Evolutionary conservation across 2,888 invertebrate species (phyloP).

Genomic region (Acanthococcus lagerstroemiae): DNA sequence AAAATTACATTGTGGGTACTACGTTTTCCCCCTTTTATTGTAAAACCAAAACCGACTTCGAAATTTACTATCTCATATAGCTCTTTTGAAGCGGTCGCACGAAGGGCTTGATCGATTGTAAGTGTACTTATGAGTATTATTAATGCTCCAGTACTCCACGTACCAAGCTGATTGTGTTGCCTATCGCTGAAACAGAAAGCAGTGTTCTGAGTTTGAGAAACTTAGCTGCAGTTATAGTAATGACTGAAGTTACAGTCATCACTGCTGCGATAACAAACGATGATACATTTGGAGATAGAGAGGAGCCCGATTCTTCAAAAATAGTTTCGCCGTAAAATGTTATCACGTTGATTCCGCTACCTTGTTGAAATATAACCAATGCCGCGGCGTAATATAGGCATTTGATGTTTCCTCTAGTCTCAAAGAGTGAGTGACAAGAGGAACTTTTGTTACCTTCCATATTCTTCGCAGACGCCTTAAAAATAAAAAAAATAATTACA

Average conservation of each 20-base stretch:
- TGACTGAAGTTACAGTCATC: conserved; percentile 53
- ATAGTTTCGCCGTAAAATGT: conserved; percentile 62
- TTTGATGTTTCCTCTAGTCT: conserved; percentile 14
- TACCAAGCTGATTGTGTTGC: conserved; percentile 31
- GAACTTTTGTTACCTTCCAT: conserved; percentile 13
- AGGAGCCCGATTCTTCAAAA: conserved; percentile 56
- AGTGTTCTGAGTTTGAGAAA: conserved; percentile 26
- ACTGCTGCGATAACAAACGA: conserved; percentile 67
- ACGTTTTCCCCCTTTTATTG: too few relatives aligned
- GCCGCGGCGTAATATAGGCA: conserved; percentile 31
- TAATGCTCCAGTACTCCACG: too few relatives aligned
- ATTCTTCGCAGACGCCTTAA: conserved; percentile 21
- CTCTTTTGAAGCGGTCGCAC: too few relatives aligned
- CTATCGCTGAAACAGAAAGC: conserved; percentile 26
- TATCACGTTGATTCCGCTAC: conserved; percentile 71
- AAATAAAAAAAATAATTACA: background rate
- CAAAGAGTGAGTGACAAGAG: conserved; percentile 2
- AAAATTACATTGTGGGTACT: too few relatives aligned
- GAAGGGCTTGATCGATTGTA: too few relatives aligned
- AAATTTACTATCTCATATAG: too few relatives aligned
- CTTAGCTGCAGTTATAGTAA: conserved; percentile 33
- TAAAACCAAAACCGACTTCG: too few relatives aligned
- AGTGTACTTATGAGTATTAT: too few relatives aligned
- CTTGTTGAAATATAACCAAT: conserved; percentile 71
- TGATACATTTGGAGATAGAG: conserved; percentile 51